Evolutionary conservation across 2,888 invertebrate species (phyloP).

Genomic region (Steinernema hermaphroditum): DNA sequence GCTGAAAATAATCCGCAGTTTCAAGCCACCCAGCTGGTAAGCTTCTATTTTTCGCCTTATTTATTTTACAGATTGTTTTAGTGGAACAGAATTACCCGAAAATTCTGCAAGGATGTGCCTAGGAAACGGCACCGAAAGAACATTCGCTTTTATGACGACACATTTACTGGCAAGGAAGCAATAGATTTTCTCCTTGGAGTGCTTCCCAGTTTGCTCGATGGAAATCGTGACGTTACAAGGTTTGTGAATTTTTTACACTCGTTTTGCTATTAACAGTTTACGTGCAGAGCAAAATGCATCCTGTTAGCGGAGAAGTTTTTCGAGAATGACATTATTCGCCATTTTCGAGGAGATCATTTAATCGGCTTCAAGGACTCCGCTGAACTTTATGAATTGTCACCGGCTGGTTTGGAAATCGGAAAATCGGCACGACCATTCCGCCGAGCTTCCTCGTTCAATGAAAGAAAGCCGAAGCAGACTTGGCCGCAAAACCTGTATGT

Average conservation of each 20-base stretch:
- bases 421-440: background rate
- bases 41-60: background rate
- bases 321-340: slow-evolving; percentile 14
- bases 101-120: slow-evolving; percentile 9
- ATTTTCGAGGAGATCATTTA: background rate
- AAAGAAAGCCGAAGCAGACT: background rate
- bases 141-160: background rate
- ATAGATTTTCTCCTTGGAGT: background rate
- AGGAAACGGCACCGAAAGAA: background rate
- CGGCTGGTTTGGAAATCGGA: slow-evolving; percentile 8
- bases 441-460: background rate
- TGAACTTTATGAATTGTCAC: slow-evolving; percentile 4
- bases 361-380: background rate
- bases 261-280: background rate
- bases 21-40: background rate
- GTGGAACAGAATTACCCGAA: slow-evolving; percentile 5
- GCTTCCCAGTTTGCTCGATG: background rate
- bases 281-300: background rate
- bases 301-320: slow-evolving; percentile 3
- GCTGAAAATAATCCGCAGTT: too few relatives aligned
- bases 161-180: slow-evolving; percentile 1
- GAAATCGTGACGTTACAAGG: background rate
- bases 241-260: background rate
- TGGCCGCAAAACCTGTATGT: background rate
- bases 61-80: background rate